A percentile compares a stretch with the other conserved stretches of the same genome.
These are phyloP conservation scores for Chloroceryle inda DNA, from an alignment of 2,797 vertebrate genomes.

Conservation along the genomic window DNA sequence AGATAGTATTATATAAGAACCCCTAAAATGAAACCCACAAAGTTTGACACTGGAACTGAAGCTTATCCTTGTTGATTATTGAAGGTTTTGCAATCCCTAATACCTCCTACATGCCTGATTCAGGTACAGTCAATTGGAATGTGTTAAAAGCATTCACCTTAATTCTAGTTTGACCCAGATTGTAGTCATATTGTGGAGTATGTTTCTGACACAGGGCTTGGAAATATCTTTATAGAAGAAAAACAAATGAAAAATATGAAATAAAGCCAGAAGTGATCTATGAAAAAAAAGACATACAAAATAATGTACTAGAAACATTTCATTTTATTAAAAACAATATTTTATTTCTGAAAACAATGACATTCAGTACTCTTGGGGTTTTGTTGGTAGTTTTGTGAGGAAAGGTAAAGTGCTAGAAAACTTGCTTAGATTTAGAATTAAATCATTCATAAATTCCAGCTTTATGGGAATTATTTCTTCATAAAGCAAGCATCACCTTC, in stretches of 20 bases:
- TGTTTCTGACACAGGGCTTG: neutral
- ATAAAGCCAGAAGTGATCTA: neutral
- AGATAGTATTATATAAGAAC: neutral
- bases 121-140: neutral
- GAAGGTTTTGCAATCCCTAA: neutral
- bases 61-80: neutral
- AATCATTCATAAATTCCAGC: neutral
- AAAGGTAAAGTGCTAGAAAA: neutral
- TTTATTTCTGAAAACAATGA: neutral
- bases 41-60: neutral
- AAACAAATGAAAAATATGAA: neutral
- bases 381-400: neutral
- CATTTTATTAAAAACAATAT: neutral
- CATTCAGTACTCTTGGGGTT: fast-evolving
- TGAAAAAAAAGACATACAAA: neutral
- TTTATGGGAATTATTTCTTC: neutral
- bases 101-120: neutral
- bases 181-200: neutral
- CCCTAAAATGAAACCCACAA: neutral
- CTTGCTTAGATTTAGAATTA: neutral
- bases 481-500: neutral
- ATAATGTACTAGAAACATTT: neutral
- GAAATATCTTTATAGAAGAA: neutral
- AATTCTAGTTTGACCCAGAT: neutral
- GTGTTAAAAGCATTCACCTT: neutral